phyloP scores from a whole-genome alignment of 2,888 invertebrate species.

The Agrochola lychnidis region DNA sequence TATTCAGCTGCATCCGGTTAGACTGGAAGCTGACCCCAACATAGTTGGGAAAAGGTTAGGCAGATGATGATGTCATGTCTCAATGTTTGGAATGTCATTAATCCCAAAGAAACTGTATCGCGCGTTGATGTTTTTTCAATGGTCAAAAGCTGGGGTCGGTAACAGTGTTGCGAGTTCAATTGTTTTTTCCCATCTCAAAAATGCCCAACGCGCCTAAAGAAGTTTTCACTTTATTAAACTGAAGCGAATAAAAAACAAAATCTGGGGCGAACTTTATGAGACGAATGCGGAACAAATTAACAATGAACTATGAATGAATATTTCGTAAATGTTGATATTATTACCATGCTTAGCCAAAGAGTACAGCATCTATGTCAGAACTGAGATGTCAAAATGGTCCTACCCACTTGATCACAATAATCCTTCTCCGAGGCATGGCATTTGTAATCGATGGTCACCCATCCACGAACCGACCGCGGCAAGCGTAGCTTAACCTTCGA shows the following conservation, averaged over 20 bases:
- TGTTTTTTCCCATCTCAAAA: too few relatives aligned
- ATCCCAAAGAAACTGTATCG: too few relatives aligned
- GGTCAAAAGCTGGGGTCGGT: too few relatives aligned
- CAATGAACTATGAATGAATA: background rate
- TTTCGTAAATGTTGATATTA: background rate
- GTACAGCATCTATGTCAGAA: background rate
- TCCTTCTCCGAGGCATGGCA: background rate
- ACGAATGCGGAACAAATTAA: background rate
- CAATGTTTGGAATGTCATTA: too few relatives aligned
- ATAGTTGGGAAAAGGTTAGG: too few relatives aligned
- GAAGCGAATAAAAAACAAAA: background rate
- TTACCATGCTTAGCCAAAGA: background rate
- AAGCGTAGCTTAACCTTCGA: background rate
- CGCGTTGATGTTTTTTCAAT: too few relatives aligned
- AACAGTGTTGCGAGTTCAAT: too few relatives aligned
- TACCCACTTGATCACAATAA: background rate
- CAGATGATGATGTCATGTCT: too few relatives aligned
- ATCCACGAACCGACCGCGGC: background rate
- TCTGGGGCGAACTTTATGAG: background rate
- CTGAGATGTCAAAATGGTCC: background rate
- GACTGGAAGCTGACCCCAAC: too few relatives aligned
- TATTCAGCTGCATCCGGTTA: too few relatives aligned
- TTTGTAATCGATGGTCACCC: background rate
- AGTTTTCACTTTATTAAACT: too few relatives aligned
- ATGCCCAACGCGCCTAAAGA: too few relatives aligned